Percentiles rank a stretch among this genome's conserved stretches.
phyloP scores from a whole-genome alignment of 2,797 vertebrate genomes.

The Oreochromis grahami region DNA sequence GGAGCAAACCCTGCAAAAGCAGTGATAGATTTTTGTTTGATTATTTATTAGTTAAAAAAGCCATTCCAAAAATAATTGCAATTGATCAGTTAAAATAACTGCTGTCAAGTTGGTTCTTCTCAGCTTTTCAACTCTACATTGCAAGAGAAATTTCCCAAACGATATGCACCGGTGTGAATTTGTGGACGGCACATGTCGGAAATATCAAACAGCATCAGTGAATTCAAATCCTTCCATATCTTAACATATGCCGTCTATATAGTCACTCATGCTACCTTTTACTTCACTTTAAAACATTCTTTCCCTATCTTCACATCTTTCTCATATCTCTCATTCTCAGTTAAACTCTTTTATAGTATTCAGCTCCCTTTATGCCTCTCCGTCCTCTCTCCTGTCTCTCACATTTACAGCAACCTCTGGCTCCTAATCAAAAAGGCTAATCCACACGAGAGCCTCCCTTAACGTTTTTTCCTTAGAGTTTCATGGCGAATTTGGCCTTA shows the following conservation, averaged over 20 bases:
- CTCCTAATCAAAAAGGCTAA: constrained; percentile 54
- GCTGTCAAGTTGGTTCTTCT: background rate
- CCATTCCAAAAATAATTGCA: background rate
- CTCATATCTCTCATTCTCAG: constrained; percentile 25
- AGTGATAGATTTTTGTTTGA: background rate
- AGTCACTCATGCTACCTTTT: constrained; percentile 9
- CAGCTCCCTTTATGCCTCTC: background rate
- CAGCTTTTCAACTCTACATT: background rate
- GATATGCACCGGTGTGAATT: background rate
- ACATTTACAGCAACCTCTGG: constrained; percentile 29
- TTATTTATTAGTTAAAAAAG: background rate
- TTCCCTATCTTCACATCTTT: constrained; percentile 14
- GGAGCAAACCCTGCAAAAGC: constrained; percentile 83
- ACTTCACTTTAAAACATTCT: constrained; percentile 11
- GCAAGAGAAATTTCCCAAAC: background rate
- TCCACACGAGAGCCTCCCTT: constrained; percentile 32
- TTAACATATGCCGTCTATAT: constrained; percentile 6
- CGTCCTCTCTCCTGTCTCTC: constrained; percentile 7
- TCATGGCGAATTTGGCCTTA: constrained; percentile 40
- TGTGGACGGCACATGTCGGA: background rate
- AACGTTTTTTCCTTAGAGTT: constrained; percentile 42
- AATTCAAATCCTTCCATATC: constrained; percentile 24
- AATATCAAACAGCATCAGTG: constrained; percentile 15
- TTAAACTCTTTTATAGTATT: constrained; percentile 27
- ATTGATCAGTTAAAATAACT: background rate